phyloP scores from a whole-genome alignment of 2,888 invertebrate species.

The Cremastobaeus sp. region DNA sequence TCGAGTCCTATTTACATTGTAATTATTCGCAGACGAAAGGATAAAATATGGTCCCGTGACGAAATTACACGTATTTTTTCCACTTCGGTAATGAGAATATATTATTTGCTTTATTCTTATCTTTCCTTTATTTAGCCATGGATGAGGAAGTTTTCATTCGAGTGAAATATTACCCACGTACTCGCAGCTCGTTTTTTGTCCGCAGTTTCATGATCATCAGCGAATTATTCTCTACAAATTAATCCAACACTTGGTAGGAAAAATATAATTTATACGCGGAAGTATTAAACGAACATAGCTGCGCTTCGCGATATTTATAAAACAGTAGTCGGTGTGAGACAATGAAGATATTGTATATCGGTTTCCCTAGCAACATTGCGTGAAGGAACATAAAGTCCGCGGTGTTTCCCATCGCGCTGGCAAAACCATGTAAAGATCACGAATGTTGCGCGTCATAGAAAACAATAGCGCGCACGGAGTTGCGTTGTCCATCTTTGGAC shows the following conservation, averaged over 20 bases:
- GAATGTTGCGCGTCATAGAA: conserved; percentile 52
- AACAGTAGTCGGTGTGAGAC: conserved; percentile 46
- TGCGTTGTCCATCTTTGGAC: conserved; percentile 62
- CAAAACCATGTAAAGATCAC: conserved; percentile 47
- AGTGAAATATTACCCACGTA: too few relatives aligned
- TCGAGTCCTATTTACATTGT: too few relatives aligned
- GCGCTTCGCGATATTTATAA: conserved; percentile 44
- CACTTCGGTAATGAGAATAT: too few relatives aligned
- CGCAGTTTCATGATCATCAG: not conserved
- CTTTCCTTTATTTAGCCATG: too few relatives aligned
- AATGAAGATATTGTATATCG: conserved; percentile 49
- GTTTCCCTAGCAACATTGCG: conserved; percentile 45
- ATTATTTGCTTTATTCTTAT: too few relatives aligned
- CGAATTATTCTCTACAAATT: not conserved
- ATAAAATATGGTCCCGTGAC: not conserved
- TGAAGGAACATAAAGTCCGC: conserved; percentile 52
- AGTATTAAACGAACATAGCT: conserved; percentile 25
- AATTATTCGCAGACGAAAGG: not conserved
- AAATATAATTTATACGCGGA: conserved; percentile 15
- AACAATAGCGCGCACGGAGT: conserved; percentile 59
- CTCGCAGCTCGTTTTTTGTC: too few relatives aligned
- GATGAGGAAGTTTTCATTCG: too few relatives aligned
- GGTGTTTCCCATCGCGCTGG: conserved; percentile 57
- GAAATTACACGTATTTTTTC: too few relatives aligned
- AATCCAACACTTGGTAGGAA: conserved; percentile 10